Evolutionary conservation across 2,113 vertebrate species (phyloP), one percentile per base, ranked within the genome.

Genomic region (Megaceryle torquata): DNA sequence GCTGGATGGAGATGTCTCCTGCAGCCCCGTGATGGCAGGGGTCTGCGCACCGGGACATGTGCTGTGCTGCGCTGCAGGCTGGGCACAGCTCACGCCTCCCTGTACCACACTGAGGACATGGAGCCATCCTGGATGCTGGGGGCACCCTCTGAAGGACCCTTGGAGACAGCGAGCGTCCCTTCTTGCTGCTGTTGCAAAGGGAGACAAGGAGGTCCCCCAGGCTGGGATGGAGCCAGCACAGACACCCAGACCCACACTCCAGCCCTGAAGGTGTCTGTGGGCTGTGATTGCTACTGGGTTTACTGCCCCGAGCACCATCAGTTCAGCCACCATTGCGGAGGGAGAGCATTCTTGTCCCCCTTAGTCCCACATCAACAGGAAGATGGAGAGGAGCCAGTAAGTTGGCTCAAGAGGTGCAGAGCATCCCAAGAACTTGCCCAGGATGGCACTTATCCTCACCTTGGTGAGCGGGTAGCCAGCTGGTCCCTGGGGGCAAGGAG

Each of bases 261-360:
- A 77, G 64, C 29, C 84, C 63, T 26, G 53, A 35, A 57, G 57
- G 28, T 65, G 41, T 26, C 79, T 72, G 39, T 50, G 50, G 50
- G 25, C 16, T 90, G 44, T 31, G 71, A 57, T 1, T 79, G 59
- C 24, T 48, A 20, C 69, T 54, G 43, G 33, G 9, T 87, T 43
- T 46, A 10, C 39, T 67, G 77, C 65, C 64, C 8, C 15, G n/a
- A 57, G 59, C 28, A 15, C 41, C 69, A 11, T 37, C 56, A 65
- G 43, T 57, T 6, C 37, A 84, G 59, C 51, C 50, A 68, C 43
- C 17, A 14, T 6, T 26, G 56, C 0, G 0, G 10, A 63, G 26
- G 1, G 8, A 65, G 54, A 39, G 54, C 54, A 56, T 21, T 22
- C 31, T 11, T 11, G 35, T 35, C 11, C 37, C 31, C 11, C 28